Percentiles rank a stretch among this genome's conserved stretches.
Evolutionary conservation across 2,797 vertebrate species (phyloP).

Genomic region (Crenichthys baileyi): DNA sequence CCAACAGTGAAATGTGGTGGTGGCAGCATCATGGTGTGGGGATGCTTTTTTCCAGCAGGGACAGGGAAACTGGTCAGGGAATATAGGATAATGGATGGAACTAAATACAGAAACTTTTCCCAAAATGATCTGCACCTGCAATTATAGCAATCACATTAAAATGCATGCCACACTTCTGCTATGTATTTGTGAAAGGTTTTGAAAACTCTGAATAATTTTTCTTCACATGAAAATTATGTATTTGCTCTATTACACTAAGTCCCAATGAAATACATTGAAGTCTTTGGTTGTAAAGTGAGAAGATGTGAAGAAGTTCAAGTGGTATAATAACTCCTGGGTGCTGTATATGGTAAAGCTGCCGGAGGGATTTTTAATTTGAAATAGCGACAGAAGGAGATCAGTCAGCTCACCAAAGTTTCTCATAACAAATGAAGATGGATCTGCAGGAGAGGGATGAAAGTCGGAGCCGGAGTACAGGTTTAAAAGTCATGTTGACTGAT

Average conservation of each 20-base stretch:
- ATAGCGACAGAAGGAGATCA: constrained; percentile 33
- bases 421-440: constrained; percentile 21
- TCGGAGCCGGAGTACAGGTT: neutral
- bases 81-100: neutral
- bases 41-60: neutral
- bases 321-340: neutral
- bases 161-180: no score
- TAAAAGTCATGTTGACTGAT: constrained; percentile 29
- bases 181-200: neutral
- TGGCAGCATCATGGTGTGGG: neutral
- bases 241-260: neutral
- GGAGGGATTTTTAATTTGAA: constrained; percentile 25
- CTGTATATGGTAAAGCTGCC: constrained; percentile 8
- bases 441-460: constrained; percentile 2
- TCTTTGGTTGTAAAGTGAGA: neutral
- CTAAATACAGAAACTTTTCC: neutral
- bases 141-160: no score
- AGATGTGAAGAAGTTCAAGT: neutral
- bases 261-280: neutral
- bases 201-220: neutral
- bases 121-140: no score
- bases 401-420: constrained; percentile 15
- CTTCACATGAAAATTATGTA: neutral
- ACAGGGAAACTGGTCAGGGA: neutral
- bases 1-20: neutral